Evolutionary conservation across 2,888 invertebrate species (phyloP).

Genomic region (Amphimallon solstitiale): DNA sequence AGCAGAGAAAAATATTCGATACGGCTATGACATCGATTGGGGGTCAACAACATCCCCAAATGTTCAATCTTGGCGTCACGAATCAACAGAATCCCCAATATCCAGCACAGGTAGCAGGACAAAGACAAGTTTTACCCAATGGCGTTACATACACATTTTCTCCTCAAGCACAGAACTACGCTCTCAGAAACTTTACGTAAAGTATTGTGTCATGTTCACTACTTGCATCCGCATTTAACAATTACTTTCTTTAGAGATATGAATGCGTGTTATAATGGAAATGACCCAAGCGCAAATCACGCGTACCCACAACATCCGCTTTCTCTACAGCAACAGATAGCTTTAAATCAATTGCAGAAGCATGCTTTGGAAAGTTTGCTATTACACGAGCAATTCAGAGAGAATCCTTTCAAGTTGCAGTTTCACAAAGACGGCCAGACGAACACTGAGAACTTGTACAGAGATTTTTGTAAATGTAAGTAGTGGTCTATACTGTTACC

Average conservation of each 20-base stretch:
- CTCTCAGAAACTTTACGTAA: constrained; percentile 32
- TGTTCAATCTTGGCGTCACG: neutral
- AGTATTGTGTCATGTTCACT: neutral
- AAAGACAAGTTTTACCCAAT: constrained; percentile 35
- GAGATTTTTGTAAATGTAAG: constrained; percentile 1
- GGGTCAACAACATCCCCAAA: constrained; percentile 37
- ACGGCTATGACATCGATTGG: constrained; percentile 49
- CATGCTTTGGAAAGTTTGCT: constrained; percentile 47
- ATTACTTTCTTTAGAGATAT: constrained; percentile 4
- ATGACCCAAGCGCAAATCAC: neutral
- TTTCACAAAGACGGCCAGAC: constrained; percentile 51
- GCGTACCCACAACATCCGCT: constrained; percentile 26
- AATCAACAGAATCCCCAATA: constrained; percentile 41
- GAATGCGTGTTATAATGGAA: neutral
- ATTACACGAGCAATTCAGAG: constrained; percentile 46
- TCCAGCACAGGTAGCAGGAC: constrained; percentile 19
- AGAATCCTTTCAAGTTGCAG: constrained; percentile 49
- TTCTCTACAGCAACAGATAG: constrained; percentile 46
- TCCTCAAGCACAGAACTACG: constrained; percentile 25
- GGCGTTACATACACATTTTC: constrained; percentile 43
- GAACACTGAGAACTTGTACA: constrained; percentile 48
- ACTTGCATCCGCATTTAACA: neutral
- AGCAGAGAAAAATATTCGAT: constrained; percentile 50
- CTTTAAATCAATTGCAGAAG: constrained; percentile 46
- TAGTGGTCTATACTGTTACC: too few species aligned